Evolutionary conservation across 2,113 vertebrate genomes (phyloP).

Genomic region (Aegotheles bennettii): DNA sequence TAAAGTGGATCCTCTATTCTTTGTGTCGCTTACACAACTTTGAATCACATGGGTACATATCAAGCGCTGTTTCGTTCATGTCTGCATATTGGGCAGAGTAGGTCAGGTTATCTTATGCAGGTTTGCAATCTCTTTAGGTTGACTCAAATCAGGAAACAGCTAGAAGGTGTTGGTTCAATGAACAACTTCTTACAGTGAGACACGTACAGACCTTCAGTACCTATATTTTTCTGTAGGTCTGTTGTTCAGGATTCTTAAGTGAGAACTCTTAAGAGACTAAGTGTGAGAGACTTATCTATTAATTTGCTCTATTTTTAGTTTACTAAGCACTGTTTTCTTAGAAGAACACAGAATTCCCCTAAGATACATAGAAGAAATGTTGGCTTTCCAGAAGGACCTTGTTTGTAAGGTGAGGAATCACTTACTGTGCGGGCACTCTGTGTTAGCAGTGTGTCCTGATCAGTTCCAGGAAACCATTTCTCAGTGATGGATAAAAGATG

Average conservation of each 20-base stretch:
- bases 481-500: background rate
- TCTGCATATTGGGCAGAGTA: background rate
- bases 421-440: fast-evolving
- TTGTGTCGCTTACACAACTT: background rate
- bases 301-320: background rate
- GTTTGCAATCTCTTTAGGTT: background rate
- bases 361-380: fast-evolving
- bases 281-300: background rate
- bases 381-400: background rate
- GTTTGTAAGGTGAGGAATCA: background rate
- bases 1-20: background rate
- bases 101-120: fast-evolving
- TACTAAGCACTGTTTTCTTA: background rate
- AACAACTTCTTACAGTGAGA: background rate
- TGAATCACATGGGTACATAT: background rate
- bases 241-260: background rate
- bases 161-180: background rate
- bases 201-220: background rate
- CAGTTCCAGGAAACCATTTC: background rate
- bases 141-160: background rate
- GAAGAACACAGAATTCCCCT: background rate
- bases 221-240: background rate
- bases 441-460: background rate
- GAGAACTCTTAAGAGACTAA: fast-evolving
- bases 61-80: background rate